Base-by-base conservation (phyloP, 2,888 invertebrate genomes). In the Napeogenes inachia region DNA sequence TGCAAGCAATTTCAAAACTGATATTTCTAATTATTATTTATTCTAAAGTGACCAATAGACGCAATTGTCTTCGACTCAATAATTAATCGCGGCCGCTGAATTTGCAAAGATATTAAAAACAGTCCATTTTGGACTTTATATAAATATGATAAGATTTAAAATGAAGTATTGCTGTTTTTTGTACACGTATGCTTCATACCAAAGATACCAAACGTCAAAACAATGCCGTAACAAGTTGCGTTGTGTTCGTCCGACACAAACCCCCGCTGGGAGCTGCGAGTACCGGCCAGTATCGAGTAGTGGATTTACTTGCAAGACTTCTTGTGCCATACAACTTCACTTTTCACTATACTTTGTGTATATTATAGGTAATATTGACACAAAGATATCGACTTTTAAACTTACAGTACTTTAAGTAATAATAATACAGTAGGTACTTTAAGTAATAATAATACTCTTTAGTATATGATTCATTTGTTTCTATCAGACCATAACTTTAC, bases 1-100 rank as follows among this genome's bases (percentile, higher is more conserved):
- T 21, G 21, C 21, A 21, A 21, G 21, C 21, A 21, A 21, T 21
- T 21, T 21, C 21, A 21, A 3, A 47, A 13, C 47, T 13, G n/a
- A 4, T 21, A 47, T n/a, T 47, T 13, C 21, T n/a, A 21, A n/a
- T 13, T n/a, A 47, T 13, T 13, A n/a, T 50, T 30, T 30, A 12
- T 50, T 30, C 50, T 10, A 30, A 21, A 21, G 8, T 30, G 50
- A 30, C 50, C 50, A 30, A 5, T 50, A 12, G 30, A 50, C 50
- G 60, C 46, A 59, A 54, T 56, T 58, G 60, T 57, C 57, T 65
- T 60, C 60, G 59, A 10, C 57, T 64, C 62, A 57, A 62, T 69
- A 66, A 68, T 70, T 64, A 66, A 66, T 68, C 62, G 64, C 54
- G 65, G 69, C 65, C 64, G 67, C 63, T 62, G 58, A 60, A 63